phyloP scores from a whole-genome alignment of 2,113 vertebrate genomes.

The Arizona elegans region DNA sequence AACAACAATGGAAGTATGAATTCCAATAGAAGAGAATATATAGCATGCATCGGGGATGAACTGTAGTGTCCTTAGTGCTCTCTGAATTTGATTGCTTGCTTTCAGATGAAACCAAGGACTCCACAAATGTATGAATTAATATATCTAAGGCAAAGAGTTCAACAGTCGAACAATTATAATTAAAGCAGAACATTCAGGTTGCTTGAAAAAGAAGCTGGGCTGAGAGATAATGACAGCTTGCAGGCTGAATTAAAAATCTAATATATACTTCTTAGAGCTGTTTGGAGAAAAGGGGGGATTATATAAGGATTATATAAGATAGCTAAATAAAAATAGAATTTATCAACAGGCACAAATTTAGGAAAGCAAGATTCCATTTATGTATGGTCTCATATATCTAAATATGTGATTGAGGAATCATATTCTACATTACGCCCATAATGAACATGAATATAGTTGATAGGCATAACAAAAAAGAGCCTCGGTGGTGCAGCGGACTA shows the following conservation, averaged over 20 bases:
- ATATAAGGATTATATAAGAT: neutral
- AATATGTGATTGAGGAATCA: neutral
- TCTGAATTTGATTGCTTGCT: neutral
- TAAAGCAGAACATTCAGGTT: neutral
- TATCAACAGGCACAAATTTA: neutral
- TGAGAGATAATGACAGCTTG: neutral
- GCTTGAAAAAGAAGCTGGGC: neutral
- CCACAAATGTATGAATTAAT: neutral
- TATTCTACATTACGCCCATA: neutral
- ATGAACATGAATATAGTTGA: neutral
- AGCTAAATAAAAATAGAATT: neutral
- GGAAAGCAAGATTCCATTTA: neutral
- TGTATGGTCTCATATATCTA: neutral
- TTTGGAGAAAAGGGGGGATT: neutral
- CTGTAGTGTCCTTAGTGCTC: neutral
- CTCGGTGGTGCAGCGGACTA: no score
- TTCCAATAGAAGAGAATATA: neutral
- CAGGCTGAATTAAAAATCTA: neutral
- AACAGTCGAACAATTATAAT: neutral
- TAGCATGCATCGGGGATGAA: neutral
- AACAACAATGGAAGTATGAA: neutral
- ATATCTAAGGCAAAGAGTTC: neutral
- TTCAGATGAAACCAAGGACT: neutral
- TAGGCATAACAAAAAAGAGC: neutral
- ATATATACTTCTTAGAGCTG: neutral